A percentile compares a stretch with the other conserved stretches of the same genome.
Evolutionary conservation across 2,888 invertebrate genomes (phyloP).

Genomic region (Sesia apiformis): DNA sequence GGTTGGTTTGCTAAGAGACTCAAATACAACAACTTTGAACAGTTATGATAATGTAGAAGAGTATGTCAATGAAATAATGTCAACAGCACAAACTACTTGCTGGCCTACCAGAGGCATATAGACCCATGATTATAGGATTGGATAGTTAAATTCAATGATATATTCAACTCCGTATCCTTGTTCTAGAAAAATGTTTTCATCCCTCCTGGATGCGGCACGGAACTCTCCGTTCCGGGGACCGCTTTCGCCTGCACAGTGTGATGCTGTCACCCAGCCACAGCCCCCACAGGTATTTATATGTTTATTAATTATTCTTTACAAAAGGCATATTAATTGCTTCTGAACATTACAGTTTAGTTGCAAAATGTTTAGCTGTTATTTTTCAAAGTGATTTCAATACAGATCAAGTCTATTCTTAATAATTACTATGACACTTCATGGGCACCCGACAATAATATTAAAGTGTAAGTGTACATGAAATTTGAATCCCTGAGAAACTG

Average conservation of each 20-base stretch:
- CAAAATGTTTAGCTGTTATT: too few species aligned
- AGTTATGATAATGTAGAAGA: slow-evolving; percentile 10
- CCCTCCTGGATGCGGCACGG: slow-evolving; percentile 76
- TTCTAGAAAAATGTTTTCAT: slow-evolving; percentile 74
- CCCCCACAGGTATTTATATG: slow-evolving; percentile 8
- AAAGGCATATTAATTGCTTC: neutral
- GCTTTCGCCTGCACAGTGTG: slow-evolving; percentile 74
- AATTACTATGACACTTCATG: too few species aligned
- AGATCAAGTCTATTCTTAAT: too few species aligned
- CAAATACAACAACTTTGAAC: slow-evolving; percentile 11
- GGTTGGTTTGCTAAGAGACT: slow-evolving; percentile 12
- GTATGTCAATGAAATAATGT: slow-evolving; percentile 12
- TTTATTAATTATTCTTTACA: neutral
- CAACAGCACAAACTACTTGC: slow-evolving; percentile 13
- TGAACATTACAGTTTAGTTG: too few species aligned
- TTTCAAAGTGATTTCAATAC: too few species aligned
- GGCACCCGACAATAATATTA: too few species aligned
- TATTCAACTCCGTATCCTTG: neutral
- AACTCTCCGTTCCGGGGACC: slow-evolving; percentile 78
- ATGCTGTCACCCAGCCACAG: slow-evolving; percentile 37
- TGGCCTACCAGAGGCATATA: slow-evolving; percentile 11
- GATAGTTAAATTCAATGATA: slow-evolving; percentile 1
- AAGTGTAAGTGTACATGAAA: too few species aligned
- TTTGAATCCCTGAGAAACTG: too few species aligned
- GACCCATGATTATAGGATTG: slow-evolving; percentile 11